Percentiles rank a stretch among this genome's conserved stretches.
phyloP scores from a whole-genome alignment of 2,888 invertebrate genomes.

The Tipula unca region DNA sequence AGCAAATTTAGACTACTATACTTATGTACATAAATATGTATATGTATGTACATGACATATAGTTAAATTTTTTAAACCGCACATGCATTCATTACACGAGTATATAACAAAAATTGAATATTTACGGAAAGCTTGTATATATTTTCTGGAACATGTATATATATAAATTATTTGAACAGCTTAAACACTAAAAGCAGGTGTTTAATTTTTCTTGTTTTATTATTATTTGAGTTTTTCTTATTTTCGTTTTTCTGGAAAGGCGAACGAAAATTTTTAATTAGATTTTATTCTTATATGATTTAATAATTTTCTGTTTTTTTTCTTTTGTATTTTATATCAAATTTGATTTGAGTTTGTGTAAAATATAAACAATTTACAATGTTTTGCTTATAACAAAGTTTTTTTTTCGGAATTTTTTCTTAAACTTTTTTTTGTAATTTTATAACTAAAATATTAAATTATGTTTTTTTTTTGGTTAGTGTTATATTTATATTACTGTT shows the following conservation, averaged over 20 bases:
- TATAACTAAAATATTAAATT: not conserved
- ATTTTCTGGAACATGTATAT: not conserved
- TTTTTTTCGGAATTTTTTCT: not conserved
- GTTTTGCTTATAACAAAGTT: not conserved
- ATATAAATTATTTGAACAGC: not conserved
- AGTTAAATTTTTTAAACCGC: not conserved
- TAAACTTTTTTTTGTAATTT: not conserved
- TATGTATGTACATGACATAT: not conserved
- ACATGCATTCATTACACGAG: not conserved
- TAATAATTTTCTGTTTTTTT: slow-evolving; percentile 14
- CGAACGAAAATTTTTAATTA: not conserved
- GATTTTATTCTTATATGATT: not conserved
- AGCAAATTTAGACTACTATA: not conserved
- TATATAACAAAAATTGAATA: not conserved
- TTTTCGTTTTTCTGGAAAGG: not conserved
- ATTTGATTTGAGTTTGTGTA: not conserved
- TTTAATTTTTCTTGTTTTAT: not conserved
- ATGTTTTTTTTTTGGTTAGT: not conserved
- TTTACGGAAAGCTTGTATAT: not conserved
- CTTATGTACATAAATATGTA: no score
- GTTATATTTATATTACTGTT: not conserved
- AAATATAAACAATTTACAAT: not conserved
- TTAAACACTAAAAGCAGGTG: not conserved
- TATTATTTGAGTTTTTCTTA: not conserved
- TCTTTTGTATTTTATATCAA: not conserved